Base-by-base conservation (phyloP, 2,888 invertebrate genomes). In the Aporophyla lueneburgensis region DNA sequence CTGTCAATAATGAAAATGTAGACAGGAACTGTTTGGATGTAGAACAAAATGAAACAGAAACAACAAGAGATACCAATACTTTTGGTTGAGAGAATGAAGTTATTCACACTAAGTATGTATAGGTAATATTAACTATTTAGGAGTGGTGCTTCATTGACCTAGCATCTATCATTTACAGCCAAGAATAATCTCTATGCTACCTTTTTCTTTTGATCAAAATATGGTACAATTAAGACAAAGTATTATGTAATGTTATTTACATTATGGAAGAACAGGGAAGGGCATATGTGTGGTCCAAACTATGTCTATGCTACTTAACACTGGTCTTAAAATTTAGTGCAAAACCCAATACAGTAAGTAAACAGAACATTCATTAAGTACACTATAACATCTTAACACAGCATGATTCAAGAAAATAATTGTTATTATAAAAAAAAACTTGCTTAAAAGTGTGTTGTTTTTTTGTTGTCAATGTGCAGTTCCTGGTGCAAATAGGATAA, bases 331-430 rank as follows among this genome's bases (percentile, higher is more conserved):
- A 88, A 80, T 87, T 86, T 88, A 91, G 89, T 91, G 89, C 89
- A 91, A 89, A 85, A 74, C 90, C 88, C 81, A 83, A 81, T 67
- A 75, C 53, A 84, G 80, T 81, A 86, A 70, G 75, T 84, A 82
- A 86, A 78, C 69, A 76, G 76, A 89, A 74, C 27, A 71, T 80
- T 75, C 86, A 86, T 93, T 93, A 93, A 93, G 92, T 93, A 93
- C 93, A 87, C 70, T 78, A 70, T 75, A 76, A 87, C 74, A 67
- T 82, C 62, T 77, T 71, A 74, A 83, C 73, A 82, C 78, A 80
- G 78, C 61, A 80, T 74, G 54, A 78, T 68, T 74, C 53, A 84
- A 77, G 61, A 73, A 81, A 80, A 76, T 16, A 21, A 67, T 62
- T 74, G 62, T 63, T 62, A 43, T 72, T 51, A 16, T 33, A 76